Evolutionary conservation across 2,113 vertebrate genomes (phyloP).

Genomic region (Piaya cayana): DNA sequence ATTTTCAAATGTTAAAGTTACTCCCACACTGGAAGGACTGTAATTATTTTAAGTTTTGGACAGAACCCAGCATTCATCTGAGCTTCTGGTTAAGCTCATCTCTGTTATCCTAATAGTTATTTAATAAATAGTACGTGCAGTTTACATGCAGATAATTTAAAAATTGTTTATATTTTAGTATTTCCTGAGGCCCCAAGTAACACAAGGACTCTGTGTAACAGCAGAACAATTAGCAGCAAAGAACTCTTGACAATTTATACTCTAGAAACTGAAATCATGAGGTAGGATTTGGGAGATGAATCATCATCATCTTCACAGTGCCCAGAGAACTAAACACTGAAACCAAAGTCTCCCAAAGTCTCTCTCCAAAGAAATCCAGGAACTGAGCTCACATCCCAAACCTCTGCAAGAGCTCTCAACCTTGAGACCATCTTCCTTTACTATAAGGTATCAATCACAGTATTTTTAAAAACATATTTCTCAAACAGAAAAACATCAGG

Average conservation of each 20-base stretch:
- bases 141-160: slow-evolving; percentile 13
- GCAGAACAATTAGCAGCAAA: neutral
- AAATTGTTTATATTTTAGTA: neutral
- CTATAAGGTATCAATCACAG: neutral
- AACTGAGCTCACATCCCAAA: neutral
- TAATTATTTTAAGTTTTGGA: slow-evolving; percentile 43
- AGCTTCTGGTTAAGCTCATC: slow-evolving; percentile 58
- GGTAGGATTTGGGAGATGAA: neutral
- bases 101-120: slow-evolving; percentile 3
- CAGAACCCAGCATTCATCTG: neutral
- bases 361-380: neutral
- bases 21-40: neutral
- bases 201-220: neutral
- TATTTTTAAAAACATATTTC: neutral
- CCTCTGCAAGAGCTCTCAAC: neutral
- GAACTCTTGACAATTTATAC: neutral
- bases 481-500: neutral
- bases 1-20: slow-evolving; percentile 1
- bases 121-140: slow-evolving; percentile 25
- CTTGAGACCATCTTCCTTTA: neutral
- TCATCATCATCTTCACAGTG: neutral
- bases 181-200: neutral
- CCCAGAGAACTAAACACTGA: neutral
- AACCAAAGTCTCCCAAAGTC: neutral
- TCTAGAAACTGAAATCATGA: neutral